A percentile compares a stretch with the other conserved stretches of the same genome.
Conservation (phyloP, 2,888 invertebrate species). For the Perdita meconis region DNA sequence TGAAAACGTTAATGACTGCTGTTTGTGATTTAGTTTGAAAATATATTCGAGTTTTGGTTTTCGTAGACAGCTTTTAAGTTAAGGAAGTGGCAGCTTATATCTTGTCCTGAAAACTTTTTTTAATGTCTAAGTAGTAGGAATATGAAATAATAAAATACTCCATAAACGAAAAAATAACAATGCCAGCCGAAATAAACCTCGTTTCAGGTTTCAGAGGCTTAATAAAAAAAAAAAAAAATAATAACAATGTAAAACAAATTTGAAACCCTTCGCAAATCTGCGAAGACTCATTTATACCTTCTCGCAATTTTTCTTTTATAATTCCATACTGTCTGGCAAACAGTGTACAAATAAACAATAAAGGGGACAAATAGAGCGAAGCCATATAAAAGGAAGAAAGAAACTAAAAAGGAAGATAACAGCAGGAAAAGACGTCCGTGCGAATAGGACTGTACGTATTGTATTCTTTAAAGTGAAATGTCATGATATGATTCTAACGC, state of each 20-base stretch:
- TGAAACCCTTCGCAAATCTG: background rate
- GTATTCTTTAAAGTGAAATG: constrained; percentile 23
- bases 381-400: constrained; percentile 32
- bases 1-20: too few relatives aligned
- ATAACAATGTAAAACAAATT: background rate
- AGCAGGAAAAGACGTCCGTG: constrained; percentile 29
- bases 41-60: too few relatives aligned
- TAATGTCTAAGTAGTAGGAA: too few relatives aligned
- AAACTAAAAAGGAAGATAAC: constrained; percentile 20
- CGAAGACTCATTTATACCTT: background rate
- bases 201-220: too few relatives aligned
- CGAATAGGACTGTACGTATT: constrained; percentile 42
- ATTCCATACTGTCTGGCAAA: background rate
- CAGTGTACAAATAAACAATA: background rate
- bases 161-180: too few relatives aligned
- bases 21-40: too few relatives aligned
- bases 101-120: too few relatives aligned
- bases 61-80: too few relatives aligned
- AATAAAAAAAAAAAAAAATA: too few relatives aligned
- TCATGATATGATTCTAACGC: background rate
- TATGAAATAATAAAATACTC: too few relatives aligned
- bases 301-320: background rate
- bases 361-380: constrained; percentile 3
- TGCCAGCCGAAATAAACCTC: too few relatives aligned
- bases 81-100: too few relatives aligned